Percentiles rank a stretch among this genome's conserved stretches.
phyloP scores from a whole-genome alignment of 2,888 invertebrate species.

The Linyphia triangularis region DNA sequence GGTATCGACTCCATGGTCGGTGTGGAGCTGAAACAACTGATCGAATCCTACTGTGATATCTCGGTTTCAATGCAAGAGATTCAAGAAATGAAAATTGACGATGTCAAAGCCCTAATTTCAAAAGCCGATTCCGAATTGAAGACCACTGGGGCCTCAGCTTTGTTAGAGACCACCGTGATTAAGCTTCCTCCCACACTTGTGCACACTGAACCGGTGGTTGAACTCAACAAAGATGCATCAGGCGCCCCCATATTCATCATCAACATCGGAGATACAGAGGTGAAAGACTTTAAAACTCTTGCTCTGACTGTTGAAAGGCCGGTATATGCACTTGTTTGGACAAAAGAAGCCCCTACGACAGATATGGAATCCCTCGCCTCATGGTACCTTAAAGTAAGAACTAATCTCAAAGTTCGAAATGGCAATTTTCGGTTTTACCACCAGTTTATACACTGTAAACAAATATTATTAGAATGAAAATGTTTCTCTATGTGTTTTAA shows the following conservation, averaged over 20 bases:
- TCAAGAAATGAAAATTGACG: slow-evolving; percentile 88
- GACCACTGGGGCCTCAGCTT: background rate
- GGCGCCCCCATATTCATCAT: slow-evolving; percentile 82
- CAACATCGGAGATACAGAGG: slow-evolving; percentile 82
- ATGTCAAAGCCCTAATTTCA: slow-evolving; percentile 81
- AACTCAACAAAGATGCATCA: slow-evolving; percentile 80
- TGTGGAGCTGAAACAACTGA: slow-evolving; percentile 79
- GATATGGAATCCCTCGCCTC: slow-evolving; percentile 64
- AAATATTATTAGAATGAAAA: too few relatives aligned
- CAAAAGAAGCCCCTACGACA: slow-evolving; percentile 78
- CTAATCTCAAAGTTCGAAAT: too few relatives aligned
- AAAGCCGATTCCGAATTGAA: slow-evolving; percentile 8
- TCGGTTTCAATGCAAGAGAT: slow-evolving; percentile 94
- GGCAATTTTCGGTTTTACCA: too few relatives aligned
- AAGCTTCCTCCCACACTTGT: slow-evolving; percentile 85
- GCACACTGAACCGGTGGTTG: slow-evolving; percentile 86
- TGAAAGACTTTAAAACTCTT: background rate
- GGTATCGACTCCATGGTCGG: slow-evolving; percentile 82
- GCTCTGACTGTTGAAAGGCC: slow-evolving; percentile 87
- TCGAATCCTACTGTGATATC: slow-evolving; percentile 88
- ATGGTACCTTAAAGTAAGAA: slow-evolving; percentile 77
- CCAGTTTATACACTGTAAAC: too few relatives aligned
- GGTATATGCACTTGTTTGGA: slow-evolving; percentile 93
- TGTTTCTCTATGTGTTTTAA: too few relatives aligned
- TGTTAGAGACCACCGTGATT: slow-evolving; percentile 83